Conservation (phyloP, 2,113 vertebrate species). For the Reinhardtius hippoglossoides region DNA sequence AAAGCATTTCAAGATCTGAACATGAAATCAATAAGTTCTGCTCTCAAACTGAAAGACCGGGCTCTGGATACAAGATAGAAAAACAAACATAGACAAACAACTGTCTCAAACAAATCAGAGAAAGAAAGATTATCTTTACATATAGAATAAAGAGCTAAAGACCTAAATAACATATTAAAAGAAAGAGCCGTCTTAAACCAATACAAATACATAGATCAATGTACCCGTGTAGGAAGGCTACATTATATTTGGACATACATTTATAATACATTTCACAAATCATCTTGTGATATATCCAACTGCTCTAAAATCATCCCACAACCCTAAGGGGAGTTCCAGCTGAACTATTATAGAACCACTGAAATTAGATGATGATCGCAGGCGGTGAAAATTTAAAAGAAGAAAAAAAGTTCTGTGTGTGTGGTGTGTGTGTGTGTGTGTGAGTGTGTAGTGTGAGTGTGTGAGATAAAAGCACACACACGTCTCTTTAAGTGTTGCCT, state of each 20-base stretch:
- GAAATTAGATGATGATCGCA: constrained; percentile 33
- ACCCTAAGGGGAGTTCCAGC: constrained; percentile 33
- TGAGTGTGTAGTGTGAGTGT: neutral
- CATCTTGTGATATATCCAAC: constrained; percentile 26
- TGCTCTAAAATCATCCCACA: constrained; percentile 7
- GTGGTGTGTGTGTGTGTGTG: neutral
- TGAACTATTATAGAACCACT: constrained; percentile 15
- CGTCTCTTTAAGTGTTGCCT: constrained; percentile 26
- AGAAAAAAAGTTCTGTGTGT: neutral
- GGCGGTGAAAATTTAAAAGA: constrained; percentile 19
- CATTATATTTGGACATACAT: neutral
- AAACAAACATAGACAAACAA: neutral
- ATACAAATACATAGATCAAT: neutral
- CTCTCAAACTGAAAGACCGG: constrained; percentile 24
- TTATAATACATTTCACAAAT: constrained; percentile 23
- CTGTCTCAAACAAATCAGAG: neutral
- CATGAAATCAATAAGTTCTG: constrained; percentile 21
- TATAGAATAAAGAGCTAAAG: too few relatives aligned
- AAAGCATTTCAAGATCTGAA: neutral
- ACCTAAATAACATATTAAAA: too few relatives aligned
- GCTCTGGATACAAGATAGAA: neutral
- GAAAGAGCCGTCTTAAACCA: too few relatives aligned
- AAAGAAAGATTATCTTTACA: too few relatives aligned
- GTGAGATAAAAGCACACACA: neutral
- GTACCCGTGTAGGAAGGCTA: too few relatives aligned